Conservation (phyloP, 2,113 vertebrate genomes). For the Enhydra lutris region DNA sequence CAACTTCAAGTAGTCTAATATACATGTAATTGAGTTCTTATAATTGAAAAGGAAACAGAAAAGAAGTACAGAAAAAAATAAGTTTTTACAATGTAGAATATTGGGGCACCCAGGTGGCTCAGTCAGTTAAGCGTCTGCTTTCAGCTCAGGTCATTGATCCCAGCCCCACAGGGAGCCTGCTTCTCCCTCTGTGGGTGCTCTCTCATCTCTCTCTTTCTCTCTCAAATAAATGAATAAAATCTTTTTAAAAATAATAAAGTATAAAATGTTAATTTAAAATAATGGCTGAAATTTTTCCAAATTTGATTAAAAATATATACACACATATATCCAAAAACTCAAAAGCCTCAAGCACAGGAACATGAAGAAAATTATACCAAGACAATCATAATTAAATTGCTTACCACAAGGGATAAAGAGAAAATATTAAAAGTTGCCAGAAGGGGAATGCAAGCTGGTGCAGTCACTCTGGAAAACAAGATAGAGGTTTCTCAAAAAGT, state of each 20-base stretch:
- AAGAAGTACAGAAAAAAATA: background rate
- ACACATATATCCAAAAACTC: background rate
- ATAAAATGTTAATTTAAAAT: background rate
- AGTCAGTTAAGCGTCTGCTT: too few species aligned
- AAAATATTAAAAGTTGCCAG: background rate
- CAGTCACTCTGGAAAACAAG: too few species aligned
- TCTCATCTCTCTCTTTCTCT: too few species aligned
- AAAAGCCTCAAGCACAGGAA: background rate
- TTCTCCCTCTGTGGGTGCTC: too few species aligned
- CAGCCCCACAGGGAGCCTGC: too few species aligned
- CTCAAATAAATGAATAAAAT: too few species aligned
- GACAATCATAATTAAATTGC: background rate
- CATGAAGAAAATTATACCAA: background rate
- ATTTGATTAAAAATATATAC: background rate
- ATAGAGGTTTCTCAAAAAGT: too few species aligned
- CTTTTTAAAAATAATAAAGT: background rate
- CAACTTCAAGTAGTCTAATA: background rate
- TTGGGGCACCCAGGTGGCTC: background rate
- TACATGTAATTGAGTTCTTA: background rate
- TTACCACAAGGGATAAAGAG: background rate
- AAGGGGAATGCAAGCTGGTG: background rate
- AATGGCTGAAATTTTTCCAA: background rate
- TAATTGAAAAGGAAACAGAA: background rate
- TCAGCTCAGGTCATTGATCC: too few species aligned
- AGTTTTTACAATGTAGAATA: background rate